A percentile compares a stretch with the other conserved stretches of the same genome.
Evolutionary conservation across 2,113 vertebrate genomes (phyloP).

Genomic region (Varanus komodoensis): DNA sequence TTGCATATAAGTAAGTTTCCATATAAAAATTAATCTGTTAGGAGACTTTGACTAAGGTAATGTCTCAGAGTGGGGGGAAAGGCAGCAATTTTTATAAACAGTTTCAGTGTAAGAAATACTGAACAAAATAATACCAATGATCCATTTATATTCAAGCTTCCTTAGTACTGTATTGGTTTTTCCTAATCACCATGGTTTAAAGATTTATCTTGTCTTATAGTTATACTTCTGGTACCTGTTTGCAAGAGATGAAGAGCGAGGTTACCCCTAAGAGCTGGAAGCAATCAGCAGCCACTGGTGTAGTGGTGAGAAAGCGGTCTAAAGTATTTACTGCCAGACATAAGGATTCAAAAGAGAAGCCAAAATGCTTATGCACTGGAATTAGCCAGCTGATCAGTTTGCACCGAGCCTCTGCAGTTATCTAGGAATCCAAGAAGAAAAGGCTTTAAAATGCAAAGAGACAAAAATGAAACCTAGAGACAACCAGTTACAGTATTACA

Average conservation of each 20-base stretch:
- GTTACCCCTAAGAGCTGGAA: slow-evolving; percentile 96
- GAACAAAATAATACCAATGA: neutral
- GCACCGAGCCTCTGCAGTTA: slow-evolving; percentile 89
- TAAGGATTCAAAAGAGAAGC: slow-evolving; percentile 89
- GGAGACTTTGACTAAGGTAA: neutral
- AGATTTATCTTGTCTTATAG: neutral
- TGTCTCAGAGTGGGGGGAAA: neutral
- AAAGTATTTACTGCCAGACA: slow-evolving; percentile 91
- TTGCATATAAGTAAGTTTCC: neutral
- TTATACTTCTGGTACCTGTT: slow-evolving; percentile 83
- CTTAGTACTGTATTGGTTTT: neutral
- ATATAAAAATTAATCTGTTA: neutral
- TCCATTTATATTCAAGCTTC: neutral
- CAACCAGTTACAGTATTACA: neutral
- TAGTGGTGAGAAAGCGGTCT: slow-evolving; percentile 91
- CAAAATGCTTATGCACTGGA: slow-evolving; percentile 85
- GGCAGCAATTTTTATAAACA: neutral
- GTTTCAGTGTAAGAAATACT: neutral
- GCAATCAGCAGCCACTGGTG: slow-evolving; percentile 91
- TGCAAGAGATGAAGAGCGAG: slow-evolving; percentile 89
- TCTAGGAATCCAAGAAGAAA: slow-evolving; percentile 70
- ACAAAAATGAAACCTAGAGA: neutral
- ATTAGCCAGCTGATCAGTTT: slow-evolving; percentile 94
- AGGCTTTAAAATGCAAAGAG: neutral
- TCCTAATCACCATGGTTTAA: neutral